A percentile compares a stretch with the other conserved stretches of the same genome.
Evolutionary conservation across 2,797 vertebrate species (phyloP).

Genomic region (Pteronotus mesoamericanus): DNA sequence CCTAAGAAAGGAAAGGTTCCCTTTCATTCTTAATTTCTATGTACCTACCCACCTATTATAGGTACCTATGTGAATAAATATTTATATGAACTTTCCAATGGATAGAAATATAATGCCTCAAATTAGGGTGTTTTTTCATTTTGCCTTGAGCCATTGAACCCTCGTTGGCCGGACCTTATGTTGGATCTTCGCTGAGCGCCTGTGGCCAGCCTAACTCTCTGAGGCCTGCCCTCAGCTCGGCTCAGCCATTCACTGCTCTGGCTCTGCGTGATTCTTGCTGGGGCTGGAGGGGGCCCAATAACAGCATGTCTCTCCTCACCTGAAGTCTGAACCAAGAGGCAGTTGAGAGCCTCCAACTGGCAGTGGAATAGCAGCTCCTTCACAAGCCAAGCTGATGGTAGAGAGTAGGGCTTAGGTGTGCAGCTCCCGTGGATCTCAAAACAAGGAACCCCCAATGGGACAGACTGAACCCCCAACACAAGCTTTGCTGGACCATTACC

Average conservation of each 20-base stretch:
- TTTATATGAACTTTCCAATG: background rate
- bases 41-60: background rate
- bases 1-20: background rate
- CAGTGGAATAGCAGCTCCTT: background rate
- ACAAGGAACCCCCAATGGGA: background rate
- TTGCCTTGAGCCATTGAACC: background rate
- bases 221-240: background rate
- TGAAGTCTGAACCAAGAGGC: background rate
- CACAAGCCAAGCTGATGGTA: background rate
- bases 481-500: background rate
- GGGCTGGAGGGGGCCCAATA: background rate
- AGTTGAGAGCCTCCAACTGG: background rate
- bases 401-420: no score
- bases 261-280: background rate
- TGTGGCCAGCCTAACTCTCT: background rate
- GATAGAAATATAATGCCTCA: background rate
- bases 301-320: background rate
- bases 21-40: background rate
- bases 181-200: background rate
- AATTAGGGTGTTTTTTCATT: background rate
- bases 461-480: background rate
- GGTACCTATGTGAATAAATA: background rate
- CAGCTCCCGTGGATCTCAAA: background rate
- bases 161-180: background rate
- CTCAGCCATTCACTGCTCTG: background rate